A percentile compares a stretch with the other conserved stretches of the same genome.
phyloP scores from a whole-genome alignment of 1,140 invertebrate species.

The Lepidotrigona ventralis region DNA sequence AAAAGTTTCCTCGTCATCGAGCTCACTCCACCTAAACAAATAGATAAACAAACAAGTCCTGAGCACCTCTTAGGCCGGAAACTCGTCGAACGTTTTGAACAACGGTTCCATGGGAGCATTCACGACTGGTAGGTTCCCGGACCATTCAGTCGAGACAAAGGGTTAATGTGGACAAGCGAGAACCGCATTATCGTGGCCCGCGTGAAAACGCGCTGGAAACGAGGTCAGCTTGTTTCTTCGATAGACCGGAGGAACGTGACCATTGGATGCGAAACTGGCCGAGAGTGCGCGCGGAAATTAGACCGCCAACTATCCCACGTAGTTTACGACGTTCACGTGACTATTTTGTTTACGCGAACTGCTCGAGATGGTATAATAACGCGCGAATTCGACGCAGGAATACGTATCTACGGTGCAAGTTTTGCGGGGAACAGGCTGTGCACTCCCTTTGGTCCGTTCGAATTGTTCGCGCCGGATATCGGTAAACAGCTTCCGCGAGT shows the following conservation, averaged over 20 bases:
- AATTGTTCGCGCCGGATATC: constrained; percentile 41
- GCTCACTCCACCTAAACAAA: neutral
- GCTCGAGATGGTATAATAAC: constrained; percentile 34
- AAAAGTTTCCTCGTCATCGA: neutral
- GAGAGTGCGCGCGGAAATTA: constrained; percentile 59
- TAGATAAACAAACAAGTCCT: too few species aligned
- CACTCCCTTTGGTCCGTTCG: constrained; percentile 19
- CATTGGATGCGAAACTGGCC: constrained; percentile 6
- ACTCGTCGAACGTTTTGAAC: neutral
- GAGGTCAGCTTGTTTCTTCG: neutral
- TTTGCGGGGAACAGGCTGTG: constrained; percentile 18
- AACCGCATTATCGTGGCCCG: constrained; percentile 32
- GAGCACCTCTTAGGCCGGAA: neutral
- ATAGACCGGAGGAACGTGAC: constrained; percentile 2
- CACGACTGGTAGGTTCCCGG: neutral
- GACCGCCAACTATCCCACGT: constrained; percentile 55
- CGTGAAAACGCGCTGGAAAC: constrained; percentile 19
- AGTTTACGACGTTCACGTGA: constrained; percentile 65
- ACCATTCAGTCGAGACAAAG: constrained; percentile 36
- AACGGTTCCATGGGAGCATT: constrained; percentile 25
- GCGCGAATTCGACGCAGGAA: constrained; percentile 1
- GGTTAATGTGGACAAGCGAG: constrained; percentile 43
- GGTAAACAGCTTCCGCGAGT: constrained; percentile 37
- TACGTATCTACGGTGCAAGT: constrained; percentile 35
- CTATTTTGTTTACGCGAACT: constrained; percentile 62